Evolutionary conservation across 1,140 invertebrate species (phyloP).

Genomic region (Mycetomoellerius zeteki): DNA sequence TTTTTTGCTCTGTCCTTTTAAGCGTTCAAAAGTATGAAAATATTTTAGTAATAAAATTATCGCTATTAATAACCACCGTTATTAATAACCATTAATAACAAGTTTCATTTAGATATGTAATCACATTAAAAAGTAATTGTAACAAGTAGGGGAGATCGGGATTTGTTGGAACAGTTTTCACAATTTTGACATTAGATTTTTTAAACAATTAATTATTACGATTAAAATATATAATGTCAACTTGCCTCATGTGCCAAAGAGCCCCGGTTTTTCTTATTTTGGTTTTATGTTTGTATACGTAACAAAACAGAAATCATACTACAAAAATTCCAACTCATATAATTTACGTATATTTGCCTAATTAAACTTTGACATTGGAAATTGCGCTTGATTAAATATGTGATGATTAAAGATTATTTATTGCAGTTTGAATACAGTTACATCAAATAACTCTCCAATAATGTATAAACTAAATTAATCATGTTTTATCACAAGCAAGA

Average conservation of each 20-base stretch:
- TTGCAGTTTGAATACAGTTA: slow-evolving; percentile 8
- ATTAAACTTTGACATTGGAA: slow-evolving; percentile 28
- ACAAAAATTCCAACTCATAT: neutral
- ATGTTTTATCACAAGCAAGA: slow-evolving; percentile 21
- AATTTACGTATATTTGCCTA: slow-evolving; percentile 18
- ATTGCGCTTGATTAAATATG: slow-evolving; percentile 9
- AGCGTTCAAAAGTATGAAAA: neutral
- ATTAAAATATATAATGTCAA: no score
- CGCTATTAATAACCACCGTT: slow-evolving; percentile 5
- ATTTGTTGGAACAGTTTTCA: no score
- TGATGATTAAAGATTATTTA: slow-evolving; percentile 8
- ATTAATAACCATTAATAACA: no score
- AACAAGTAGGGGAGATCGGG: neutral
- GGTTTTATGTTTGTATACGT: neutral
- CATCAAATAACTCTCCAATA: slow-evolving; percentile 9
- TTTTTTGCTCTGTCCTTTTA: neutral
- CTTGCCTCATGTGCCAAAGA: no score
- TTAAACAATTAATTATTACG: no score
- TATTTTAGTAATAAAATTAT: neutral
- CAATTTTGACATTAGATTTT: no score
- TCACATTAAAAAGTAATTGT: neutral
- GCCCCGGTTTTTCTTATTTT: neutral
- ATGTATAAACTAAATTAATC: slow-evolving; percentile 16
- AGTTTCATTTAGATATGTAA: neutral
- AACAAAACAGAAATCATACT: neutral